Conservation (phyloP, 2,113 vertebrate genomes). For the Acanthisitta chloris region DNA sequence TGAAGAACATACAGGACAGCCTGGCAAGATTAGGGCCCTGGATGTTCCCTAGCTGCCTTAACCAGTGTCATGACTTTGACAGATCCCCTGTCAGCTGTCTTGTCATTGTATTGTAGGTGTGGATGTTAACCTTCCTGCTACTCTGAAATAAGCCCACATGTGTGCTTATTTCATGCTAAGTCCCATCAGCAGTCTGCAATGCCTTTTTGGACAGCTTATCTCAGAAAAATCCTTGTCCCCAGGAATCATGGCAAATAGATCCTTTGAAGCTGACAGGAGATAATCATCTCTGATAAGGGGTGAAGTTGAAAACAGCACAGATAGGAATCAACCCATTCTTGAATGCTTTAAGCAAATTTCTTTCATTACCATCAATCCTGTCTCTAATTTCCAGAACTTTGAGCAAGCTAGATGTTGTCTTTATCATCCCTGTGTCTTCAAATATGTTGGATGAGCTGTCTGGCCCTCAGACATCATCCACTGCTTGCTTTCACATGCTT, state of each 20-base stretch:
- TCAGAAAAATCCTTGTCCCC: background rate
- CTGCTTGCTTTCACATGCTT: background rate
- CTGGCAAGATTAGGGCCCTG: background rate
- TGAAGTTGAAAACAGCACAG: background rate
- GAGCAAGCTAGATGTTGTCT: background rate
- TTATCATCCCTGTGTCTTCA: background rate
- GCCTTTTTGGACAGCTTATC: background rate
- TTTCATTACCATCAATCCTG: background rate
- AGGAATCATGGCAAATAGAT: background rate
- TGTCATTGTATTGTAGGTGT: background rate
- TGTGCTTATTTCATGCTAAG: background rate
- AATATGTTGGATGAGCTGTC: background rate
- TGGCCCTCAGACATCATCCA: background rate
- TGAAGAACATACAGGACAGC: background rate
- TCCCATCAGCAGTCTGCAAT: background rate
- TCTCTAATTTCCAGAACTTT: background rate
- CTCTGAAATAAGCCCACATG: background rate
- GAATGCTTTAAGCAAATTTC: background rate
- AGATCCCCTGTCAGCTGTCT: background rate
- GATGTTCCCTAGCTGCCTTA: background rate
- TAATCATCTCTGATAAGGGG: background rate
- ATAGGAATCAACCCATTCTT: background rate
- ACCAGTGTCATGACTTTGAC: background rate
- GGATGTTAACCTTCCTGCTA: background rate
- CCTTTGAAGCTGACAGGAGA: slow-evolving; percentile 9